Evolutionary conservation across 2,113 vertebrate species (phyloP).

Genomic region (Triplophysa rosa): DNA sequence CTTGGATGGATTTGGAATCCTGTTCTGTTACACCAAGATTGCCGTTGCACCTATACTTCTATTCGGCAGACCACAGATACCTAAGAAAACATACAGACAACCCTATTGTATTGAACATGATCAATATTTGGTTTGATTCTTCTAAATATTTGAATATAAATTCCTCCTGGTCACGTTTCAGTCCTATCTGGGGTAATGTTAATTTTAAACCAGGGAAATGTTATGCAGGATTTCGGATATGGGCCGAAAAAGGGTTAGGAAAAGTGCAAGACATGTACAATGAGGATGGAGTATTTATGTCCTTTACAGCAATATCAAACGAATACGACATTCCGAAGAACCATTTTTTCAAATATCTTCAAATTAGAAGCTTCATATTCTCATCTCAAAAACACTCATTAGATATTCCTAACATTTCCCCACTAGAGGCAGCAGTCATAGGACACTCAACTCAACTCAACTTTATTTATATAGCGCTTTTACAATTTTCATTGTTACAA

Average conservation of each 20-base stretch:
- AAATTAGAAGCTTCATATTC: not conserved
- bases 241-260: not conserved
- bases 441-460: too few species aligned
- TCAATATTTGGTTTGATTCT: too few species aligned
- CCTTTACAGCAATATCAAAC: not conserved
- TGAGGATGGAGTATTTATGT: not conserved
- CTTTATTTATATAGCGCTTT: too few species aligned
- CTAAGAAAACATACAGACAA: not conserved
- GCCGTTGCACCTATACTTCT: not conserved
- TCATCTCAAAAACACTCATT: conserved; percentile 1
- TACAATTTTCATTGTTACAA: too few species aligned
- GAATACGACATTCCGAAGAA: conserved; percentile 4
- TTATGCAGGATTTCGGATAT: not conserved
- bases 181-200: too few species aligned
- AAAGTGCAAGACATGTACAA: not conserved
- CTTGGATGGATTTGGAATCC: not conserved
- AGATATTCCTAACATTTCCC: not conserved
- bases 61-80: not conserved
- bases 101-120: too few species aligned
- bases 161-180: too few species aligned
- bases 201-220: too few species aligned
- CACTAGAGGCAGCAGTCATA: not conserved
- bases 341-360: not conserved
- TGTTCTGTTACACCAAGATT: not conserved
- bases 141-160: too few species aligned